Evolutionary conservation across 2,888 invertebrate species (phyloP).

Genomic region (Mimachlamys varia): DNA sequence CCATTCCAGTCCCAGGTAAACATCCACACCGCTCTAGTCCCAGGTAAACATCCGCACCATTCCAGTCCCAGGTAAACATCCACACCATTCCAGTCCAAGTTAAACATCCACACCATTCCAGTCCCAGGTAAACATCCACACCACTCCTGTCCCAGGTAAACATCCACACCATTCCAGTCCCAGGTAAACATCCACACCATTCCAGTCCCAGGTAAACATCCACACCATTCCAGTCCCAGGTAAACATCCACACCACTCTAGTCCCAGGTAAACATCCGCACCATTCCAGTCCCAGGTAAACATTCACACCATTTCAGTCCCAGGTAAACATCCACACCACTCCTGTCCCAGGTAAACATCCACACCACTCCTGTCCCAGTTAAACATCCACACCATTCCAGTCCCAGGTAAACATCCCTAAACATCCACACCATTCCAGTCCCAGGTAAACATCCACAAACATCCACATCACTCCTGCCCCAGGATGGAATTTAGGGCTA

Average conservation of each 20-base stretch:
- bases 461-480: too few relatives aligned
- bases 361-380: not conserved
- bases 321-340: slow-evolving; percentile 39
- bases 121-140: too few relatives aligned
- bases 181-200: slow-evolving; percentile 39
- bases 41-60: slow-evolving; percentile 40
- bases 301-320: not conserved
- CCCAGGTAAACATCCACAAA: too few relatives aligned
- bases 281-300: not conserved
- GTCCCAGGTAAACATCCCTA: too few relatives aligned
- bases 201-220: slow-evolving; percentile 40
- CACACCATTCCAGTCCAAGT: too few relatives aligned
- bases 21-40: too few relatives aligned
- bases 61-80: not conserved
- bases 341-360: slow-evolving; percentile 39
- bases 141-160: too few relatives aligned
- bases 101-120: slow-evolving; percentile 38
- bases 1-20: not conserved
- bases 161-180: not conserved
- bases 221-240: not conserved
- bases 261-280: too few relatives aligned
- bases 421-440: slow-evolving; percentile 37
- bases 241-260: too few relatives aligned
- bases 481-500: too few relatives aligned
- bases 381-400: slow-evolving; percentile 38